Base-by-base conservation (phyloP, 2,113 vertebrate genomes). In the Callospermophilus lateralis region DNA sequence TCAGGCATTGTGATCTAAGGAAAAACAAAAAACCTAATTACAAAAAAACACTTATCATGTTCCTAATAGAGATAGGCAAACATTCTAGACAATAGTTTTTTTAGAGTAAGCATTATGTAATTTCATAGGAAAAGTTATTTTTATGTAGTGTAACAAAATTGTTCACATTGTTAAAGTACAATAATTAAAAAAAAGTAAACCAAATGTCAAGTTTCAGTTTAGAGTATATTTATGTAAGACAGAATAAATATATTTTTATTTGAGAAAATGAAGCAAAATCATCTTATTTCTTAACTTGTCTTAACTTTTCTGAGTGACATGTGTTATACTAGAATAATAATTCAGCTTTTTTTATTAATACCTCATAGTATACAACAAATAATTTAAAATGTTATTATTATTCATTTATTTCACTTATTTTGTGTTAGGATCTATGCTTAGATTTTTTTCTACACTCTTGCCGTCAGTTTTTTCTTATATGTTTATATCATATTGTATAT, bases 101-200 rank as follows among this genome's bases (percentile, higher is more conserved):
- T 88, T 63, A 96, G 53, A 86, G 30, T 72, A 96, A 86, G 10
- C 9, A 77, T 84, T 78, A 55, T 12, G 1, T 85, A 55, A 53
- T 7, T 81, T 90, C 42, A 90, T 73, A 87, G n/a, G 51, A 88
- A 85, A 97, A 78, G 28, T 78, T 73, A 73, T 28, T 65, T 58
- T 37, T 12, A 67, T 68, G 16, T 63, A 67, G 19, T 79, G 19
- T 37, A 74, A 94, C 20, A 67, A 48, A 89, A 65, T 5, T 86
- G 48, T 5, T 83, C 89, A 65, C 20, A 78, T 86, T 72, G 74
- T 9, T 70, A 15, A 67, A 34, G 28, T 87, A 32, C 89, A 32
- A 89, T 77, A 61, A 84, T 63, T 55, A 34, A 74, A 78, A 48
- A 32, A 85, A 80, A 76, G 90, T n/a, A 32, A 72, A 58, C 13